Conservation (phyloP, 30 jellyfish, hydroid and myxozoan species). For the Chironex yamaguchii region DNA sequence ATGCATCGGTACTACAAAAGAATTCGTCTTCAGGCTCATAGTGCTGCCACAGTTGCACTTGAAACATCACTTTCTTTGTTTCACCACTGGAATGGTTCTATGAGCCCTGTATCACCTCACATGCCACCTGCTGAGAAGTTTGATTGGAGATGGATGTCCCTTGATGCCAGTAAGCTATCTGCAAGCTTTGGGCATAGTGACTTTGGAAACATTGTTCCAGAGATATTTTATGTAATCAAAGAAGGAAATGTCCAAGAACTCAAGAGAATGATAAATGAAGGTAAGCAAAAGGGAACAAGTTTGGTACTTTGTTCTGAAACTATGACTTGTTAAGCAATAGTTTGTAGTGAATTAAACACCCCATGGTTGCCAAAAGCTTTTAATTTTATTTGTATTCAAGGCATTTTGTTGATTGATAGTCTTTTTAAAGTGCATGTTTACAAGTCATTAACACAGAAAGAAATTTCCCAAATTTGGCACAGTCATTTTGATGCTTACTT, state of each 20-base stretch:
- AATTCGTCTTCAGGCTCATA: constrained; percentile 40
- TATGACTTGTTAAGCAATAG: too few species aligned
- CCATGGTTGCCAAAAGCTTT: too few species aligned
- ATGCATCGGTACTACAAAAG: constrained; percentile 83
- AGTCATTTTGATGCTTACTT: too few species aligned
- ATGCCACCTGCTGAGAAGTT: constrained; percentile 81
- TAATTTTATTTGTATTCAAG: too few species aligned
- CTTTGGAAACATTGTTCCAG: constrained; percentile 78
- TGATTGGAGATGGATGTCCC: constrained; percentile 95
- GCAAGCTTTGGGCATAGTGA: constrained; percentile 97
- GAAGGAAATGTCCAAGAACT: constrained; percentile 75
- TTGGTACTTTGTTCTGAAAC: too few species aligned
- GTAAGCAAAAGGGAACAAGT: too few species aligned
- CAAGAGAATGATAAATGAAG: constrained; percentile 61
- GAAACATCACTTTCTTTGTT: constrained; percentile 77
- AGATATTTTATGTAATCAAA: constrained; percentile 77
- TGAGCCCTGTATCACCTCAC: constrained; percentile 82
- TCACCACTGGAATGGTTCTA: constrained; percentile 75
- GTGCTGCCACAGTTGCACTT: constrained; percentile 25
- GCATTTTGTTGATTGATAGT: too few species aligned
- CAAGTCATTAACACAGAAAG: too few species aligned
- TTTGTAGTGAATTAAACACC: too few species aligned
- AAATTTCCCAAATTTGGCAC: too few species aligned
- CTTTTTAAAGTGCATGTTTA: too few species aligned
- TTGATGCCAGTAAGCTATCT: constrained; percentile 78